phyloP scores from a whole-genome alignment of 2,888 invertebrate species.

The Belgica antarctica region DNA sequence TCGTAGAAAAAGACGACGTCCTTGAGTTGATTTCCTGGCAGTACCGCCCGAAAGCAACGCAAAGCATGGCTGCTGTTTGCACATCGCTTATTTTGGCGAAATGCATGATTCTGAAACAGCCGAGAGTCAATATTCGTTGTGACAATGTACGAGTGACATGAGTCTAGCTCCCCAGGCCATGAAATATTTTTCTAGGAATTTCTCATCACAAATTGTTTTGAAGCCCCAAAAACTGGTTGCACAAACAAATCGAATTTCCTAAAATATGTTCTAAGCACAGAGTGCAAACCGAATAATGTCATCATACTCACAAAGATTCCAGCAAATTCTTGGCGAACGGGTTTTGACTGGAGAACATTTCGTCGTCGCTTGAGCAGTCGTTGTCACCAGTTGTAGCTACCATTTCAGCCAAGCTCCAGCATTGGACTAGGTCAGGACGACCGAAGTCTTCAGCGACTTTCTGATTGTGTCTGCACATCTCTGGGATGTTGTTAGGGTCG shows the following conservation, averaged over 20 bases:
- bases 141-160: no score
- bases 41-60: slow-evolving; percentile 78
- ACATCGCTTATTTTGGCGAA: slow-evolving; percentile 79
- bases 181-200: not conserved
- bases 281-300: no score
- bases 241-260: slow-evolving; percentile 7
- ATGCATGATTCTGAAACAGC: slow-evolving; percentile 77
- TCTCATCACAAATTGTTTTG: no score
- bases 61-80: slow-evolving; percentile 91
- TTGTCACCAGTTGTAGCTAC: slow-evolving; percentile 59
- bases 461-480: slow-evolving; percentile 80
- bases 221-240: no score
- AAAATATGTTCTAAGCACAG: not conserved
- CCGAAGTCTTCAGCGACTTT: slow-evolving; percentile 72
- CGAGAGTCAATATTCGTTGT: no score
- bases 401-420: slow-evolving; percentile 81
- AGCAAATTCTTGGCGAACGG: slow-evolving; percentile 84
- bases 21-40: slow-evolving; percentile 52
- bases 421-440: slow-evolving; percentile 78
- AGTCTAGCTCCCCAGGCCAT: no score
- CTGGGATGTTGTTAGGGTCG: slow-evolving; percentile 53
- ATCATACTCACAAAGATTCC: slow-evolving; percentile 72
- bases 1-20: slow-evolving; percentile 58
- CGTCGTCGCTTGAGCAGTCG: slow-evolving; percentile 59
- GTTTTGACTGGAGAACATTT: slow-evolving; percentile 72